Base-by-base conservation (phyloP, 2,797 vertebrate species). In the Chelmon rostratus region DNA sequence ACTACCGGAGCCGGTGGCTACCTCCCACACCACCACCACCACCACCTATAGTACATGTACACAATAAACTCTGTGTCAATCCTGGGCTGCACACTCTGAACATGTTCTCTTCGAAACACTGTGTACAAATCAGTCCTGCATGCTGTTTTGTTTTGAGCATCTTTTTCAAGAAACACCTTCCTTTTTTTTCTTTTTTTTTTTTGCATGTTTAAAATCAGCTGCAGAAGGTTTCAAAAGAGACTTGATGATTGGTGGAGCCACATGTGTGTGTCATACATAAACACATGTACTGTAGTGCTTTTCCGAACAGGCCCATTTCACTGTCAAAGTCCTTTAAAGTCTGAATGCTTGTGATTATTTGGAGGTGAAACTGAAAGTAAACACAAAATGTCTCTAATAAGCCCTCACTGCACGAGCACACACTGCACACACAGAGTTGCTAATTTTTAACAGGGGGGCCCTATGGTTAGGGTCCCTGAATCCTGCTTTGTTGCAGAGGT, bases 1-100 rank as follows among this genome's bases (percentile, higher is more conserved):
- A 94, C 93, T 80, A 72, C 79, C 72, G 88, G 76, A 90, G 92
- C 87, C 82, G 81, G 85, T 92, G 90, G 92, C 92, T 87, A 87
- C 89, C 82, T 87, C 82, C 88, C 66, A 83, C 85, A 88, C 82
- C 89, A 76, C 65, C 82, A 76, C 59, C 63, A 54, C 62, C 77
- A 59, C 64, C 83, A 82, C 79, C 83, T 88, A 79, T 72, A 73
- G 69, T 35, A 76, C 78, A 80, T 42, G 72, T 64, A 73, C 77
- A 77, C 79, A 63, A 38, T 73, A 68, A 65, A 76, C 78, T 77
- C 61, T n/a, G 59, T 78, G 66, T 79, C 73, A 85, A 58, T 52
- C 49, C 40, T 13, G 13, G 4, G 40, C 40, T 62, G 65, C 71
- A 50, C 49, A 56, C 61, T 44, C 56, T 8, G 21, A 23, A 56